A percentile compares a stretch with the other conserved stretches of the same genome.
These are phyloP conservation scores for Homarus americanus DNA, from an alignment of 1,140 invertebrate genomes.

Conservation along the genomic window DNA sequence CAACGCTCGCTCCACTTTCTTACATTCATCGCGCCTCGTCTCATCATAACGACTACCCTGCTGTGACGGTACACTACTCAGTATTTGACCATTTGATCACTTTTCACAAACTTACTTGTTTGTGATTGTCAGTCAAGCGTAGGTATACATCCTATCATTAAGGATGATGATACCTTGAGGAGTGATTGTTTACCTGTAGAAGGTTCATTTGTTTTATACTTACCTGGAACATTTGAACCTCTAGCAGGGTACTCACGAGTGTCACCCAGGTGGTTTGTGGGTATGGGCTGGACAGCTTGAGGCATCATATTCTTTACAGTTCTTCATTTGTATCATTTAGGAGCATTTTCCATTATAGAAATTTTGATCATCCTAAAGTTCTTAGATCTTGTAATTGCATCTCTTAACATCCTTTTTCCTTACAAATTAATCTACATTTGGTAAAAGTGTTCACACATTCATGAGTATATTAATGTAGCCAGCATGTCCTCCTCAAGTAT, in stretches of 20 bases:
- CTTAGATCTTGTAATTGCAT: conserved; percentile 13
- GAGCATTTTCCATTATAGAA: conserved; percentile 64
- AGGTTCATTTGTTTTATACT: conserved; percentile 67
- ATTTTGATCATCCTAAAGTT: neutral
- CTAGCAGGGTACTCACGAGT: conserved; percentile 66
- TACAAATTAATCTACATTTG: neutral
- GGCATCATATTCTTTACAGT: conserved; percentile 42
- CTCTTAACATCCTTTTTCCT: neutral
- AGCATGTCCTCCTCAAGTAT: neutral
- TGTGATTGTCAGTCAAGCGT: conserved; percentile 67
- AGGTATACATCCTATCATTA: conserved; percentile 58
- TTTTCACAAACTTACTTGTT: conserved; percentile 63
- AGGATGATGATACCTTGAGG: conserved; percentile 61
- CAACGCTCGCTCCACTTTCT: conserved; percentile 73
- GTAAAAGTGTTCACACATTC: neutral
- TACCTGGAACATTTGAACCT: conserved; percentile 62
- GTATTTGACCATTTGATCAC: conserved; percentile 73
- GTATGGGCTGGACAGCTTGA: conserved; percentile 70
- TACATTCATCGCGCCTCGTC: conserved; percentile 72
- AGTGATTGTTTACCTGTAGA: conserved; percentile 67
- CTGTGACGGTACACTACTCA: conserved; percentile 73
- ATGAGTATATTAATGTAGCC: neutral
- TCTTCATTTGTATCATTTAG: conserved; percentile 36
- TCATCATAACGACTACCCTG: conserved; percentile 72
- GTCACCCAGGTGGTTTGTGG: conserved; percentile 71